Percentiles rank a stretch among this genome's conserved stretches.
phyloP scores from a whole-genome alignment of 1,140 invertebrate species.

The Drosophila orosa region DNA sequence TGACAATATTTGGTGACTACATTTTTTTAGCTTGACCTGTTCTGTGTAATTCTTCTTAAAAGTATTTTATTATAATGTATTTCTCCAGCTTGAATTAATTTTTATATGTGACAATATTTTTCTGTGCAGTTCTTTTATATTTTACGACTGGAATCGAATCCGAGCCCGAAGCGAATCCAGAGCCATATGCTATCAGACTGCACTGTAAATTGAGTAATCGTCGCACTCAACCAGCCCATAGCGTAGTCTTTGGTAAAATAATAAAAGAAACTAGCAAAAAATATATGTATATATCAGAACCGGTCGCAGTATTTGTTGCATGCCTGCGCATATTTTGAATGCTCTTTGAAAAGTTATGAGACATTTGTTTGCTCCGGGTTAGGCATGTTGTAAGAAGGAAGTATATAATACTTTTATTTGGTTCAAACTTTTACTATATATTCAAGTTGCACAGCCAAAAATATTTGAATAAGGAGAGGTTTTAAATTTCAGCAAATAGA shows the following conservation, averaged over 20 bases:
- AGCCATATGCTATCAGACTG: neutral
- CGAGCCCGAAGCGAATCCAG: neutral
- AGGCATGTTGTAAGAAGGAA: neutral
- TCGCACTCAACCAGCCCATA: conserved; percentile 24
- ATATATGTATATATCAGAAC: neutral
- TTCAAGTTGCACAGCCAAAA: neutral
- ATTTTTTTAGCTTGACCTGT: neutral
- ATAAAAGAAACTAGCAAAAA: conserved; percentile 2
- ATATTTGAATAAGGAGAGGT: neutral
- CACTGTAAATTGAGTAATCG: conserved; percentile 43
- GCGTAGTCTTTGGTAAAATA: conserved; percentile 1
- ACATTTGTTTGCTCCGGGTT: neutral
- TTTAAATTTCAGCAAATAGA: neutral
- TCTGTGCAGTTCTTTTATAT: neutral
- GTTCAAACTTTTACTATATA: neutral
- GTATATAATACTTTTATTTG: neutral
- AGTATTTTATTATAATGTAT: too few species aligned
- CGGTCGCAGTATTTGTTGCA: neutral
- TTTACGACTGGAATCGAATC: conserved; percentile 18
- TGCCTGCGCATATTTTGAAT: conserved; percentile 2
- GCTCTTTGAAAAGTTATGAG: conserved; percentile 4
- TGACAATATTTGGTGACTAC: neutral
- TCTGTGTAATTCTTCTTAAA: neutral
- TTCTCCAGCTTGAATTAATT: neutral
- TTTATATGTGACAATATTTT: neutral